Evolutionary conservation across 2,888 invertebrate species (phyloP).

Genomic region (Apamea sordens): DNA sequence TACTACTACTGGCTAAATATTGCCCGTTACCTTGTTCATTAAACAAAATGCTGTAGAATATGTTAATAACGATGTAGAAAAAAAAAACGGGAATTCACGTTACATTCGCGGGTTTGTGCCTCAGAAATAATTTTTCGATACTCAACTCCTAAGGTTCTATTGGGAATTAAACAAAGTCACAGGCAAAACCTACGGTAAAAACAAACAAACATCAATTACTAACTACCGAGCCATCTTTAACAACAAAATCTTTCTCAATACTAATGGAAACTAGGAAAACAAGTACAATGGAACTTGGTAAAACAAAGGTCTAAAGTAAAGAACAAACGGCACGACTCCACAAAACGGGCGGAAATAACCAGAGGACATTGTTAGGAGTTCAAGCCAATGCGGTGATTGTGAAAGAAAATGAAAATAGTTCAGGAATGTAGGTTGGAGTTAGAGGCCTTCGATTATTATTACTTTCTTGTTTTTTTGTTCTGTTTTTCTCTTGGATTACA

Average conservation of each 20-base stretch:
- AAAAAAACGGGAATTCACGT: too few relatives aligned
- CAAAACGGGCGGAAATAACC: constrained; percentile 47
- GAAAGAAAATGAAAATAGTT: constrained; percentile 46
- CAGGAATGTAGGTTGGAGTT: constrained; percentile 10
- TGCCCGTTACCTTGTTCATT: too few relatives aligned
- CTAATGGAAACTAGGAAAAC: constrained; percentile 49
- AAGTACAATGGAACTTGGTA: constrained; percentile 52
- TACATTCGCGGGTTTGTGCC: too few relatives aligned
- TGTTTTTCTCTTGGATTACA: not conserved
- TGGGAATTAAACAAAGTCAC: not conserved
- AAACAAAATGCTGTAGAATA: too few relatives aligned
- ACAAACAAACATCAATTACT: not conserved
- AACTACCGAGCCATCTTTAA: constrained; percentile 6
- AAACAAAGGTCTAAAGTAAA: constrained; percentile 59
- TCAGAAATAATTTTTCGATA: too few relatives aligned
- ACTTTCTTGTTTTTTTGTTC: not conserved
- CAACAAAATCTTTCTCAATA: constrained; percentile 43
- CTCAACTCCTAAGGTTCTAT: not conserved
- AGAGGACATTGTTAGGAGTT: constrained; percentile 55
- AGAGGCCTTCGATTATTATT: not conserved
- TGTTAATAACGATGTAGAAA: too few relatives aligned
- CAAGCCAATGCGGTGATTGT: constrained; percentile 43
- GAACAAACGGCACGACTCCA: constrained; percentile 48
- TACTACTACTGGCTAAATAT: too few relatives aligned
- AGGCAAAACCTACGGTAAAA: not conserved